Evolutionary conservation across 2,888 invertebrate species (phyloP).

Genomic region (Drosophila mimica): DNA sequence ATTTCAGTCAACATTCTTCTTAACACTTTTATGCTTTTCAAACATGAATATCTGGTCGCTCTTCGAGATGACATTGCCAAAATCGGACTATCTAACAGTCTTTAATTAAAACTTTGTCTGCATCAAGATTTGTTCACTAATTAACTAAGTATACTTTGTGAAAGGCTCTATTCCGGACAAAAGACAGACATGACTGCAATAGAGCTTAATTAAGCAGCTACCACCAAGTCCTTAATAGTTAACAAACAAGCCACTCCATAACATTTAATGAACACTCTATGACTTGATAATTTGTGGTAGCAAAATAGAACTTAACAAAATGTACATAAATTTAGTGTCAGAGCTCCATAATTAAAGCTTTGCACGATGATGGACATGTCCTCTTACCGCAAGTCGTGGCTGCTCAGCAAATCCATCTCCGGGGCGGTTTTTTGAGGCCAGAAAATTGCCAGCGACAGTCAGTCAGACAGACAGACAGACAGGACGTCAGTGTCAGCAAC

Average conservation of each 20-base stretch:
- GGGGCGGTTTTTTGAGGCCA: constrained; percentile 25
- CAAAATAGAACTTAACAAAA: constrained; percentile 75
- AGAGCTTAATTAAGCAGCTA: constrained; percentile 6
- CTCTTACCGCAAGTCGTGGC: constrained; percentile 54
- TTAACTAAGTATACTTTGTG: constrained; percentile 12
- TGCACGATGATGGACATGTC: constrained; percentile 69
- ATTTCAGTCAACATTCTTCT: neutral
- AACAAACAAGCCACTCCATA: constrained; percentile 35
- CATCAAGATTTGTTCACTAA: neutral
- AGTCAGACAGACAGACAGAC: neutral
- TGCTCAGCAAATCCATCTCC: constrained; percentile 25
- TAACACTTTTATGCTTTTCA: neutral
- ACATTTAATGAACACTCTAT: constrained; percentile 77
- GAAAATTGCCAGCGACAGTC: constrained; percentile 20
- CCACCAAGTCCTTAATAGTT: constrained; percentile 22
- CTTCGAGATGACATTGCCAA: neutral
- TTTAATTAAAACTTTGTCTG: constrained; percentile 19
- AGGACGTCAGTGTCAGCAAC: constrained; percentile 13
- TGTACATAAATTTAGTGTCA: constrained; percentile 78
- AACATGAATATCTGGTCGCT: neutral
- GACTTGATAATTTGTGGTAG: constrained; percentile 79
- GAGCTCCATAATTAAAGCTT: constrained; percentile 76
- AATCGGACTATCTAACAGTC: neutral
- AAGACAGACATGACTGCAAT: constrained; percentile 2
- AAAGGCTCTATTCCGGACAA: neutral